Conservation (phyloP, 1,140 invertebrate genomes). For the Pentalonia nigronervosa region DNA sequence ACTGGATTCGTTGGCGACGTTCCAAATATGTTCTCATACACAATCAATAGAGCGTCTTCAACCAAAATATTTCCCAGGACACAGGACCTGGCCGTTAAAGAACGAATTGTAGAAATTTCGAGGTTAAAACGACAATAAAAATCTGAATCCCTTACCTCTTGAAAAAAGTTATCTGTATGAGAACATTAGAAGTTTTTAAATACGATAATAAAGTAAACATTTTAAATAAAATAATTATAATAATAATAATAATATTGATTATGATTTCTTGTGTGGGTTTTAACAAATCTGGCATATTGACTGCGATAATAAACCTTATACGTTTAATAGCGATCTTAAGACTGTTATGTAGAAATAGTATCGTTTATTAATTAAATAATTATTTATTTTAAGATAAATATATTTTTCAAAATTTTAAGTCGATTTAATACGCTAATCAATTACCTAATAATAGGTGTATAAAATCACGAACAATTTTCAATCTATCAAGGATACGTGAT, state of each 20-base stretch:
- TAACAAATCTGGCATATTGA: neutral
- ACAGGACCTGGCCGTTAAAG: neutral
- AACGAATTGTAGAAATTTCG: neutral
- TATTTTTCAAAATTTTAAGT: neutral
- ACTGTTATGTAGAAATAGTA: neutral
- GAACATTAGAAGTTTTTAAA: neutral
- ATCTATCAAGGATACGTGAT: too few species aligned
- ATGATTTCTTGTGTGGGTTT: neutral
- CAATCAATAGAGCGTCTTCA: conserved; percentile 25
- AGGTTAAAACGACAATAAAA: neutral
- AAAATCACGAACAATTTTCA: neutral
- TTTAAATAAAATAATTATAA: neutral
- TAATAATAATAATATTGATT: neutral
- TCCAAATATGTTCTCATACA: neutral
- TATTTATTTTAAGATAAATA: neutral
- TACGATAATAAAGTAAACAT: neutral
- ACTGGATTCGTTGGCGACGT: neutral
- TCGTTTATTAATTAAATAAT: neutral
- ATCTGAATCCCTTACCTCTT: neutral
- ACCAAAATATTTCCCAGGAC: neutral
- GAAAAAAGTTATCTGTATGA: neutral
- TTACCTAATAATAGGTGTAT: neutral
- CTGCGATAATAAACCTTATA: neutral
- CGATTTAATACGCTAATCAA: neutral
- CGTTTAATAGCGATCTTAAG: neutral